These are phyloP conservation scores for Conus betulinus DNA, from an alignment of 1,140 invertebrate genomes.

Conservation along the genomic window DNA sequence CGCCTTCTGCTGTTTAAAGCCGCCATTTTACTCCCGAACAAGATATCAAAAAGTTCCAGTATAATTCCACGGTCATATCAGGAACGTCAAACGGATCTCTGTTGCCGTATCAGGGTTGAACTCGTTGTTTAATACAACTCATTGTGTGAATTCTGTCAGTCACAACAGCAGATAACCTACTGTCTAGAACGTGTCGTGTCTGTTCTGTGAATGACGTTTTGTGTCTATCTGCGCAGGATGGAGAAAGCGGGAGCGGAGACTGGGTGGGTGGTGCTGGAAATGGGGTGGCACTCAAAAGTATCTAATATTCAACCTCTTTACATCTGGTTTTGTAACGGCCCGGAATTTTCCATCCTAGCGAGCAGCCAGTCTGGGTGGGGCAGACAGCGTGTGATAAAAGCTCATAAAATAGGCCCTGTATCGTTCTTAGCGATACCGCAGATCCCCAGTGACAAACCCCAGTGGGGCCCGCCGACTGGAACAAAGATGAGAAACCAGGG, in stretches of 20 bases:
- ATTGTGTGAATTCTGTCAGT: too few species aligned
- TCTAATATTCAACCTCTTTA: background rate
- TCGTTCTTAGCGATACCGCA: background rate
- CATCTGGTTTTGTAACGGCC: background rate
- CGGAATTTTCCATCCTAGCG: background rate
- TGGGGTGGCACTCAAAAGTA: background rate
- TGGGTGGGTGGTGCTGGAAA: background rate
- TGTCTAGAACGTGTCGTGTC: too few species aligned
- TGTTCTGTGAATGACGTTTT: too few species aligned
- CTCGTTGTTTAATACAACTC: too few species aligned
- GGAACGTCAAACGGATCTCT: too few species aligned
- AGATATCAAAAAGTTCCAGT: background rate
- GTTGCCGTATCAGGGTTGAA: too few species aligned
- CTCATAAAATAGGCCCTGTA: constrained; percentile 3
- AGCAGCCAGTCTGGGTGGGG: background rate
- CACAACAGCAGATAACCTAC: too few species aligned
- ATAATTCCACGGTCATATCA: background rate
- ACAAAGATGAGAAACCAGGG: constrained; percentile 11
- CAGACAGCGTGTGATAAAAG: background rate
- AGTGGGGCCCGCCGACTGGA: background rate
- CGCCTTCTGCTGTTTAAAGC: background rate
- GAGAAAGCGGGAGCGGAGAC: background rate
- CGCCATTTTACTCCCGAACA: background rate
- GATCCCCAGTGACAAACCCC: constrained; percentile 3
- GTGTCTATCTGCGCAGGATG: background rate